A percentile compares a stretch with the other conserved stretches of the same genome.
These are phyloP conservation scores for Tokudaia muenninki DNA, from an alignment of 2,797 vertebrate genomes.

Conservation along the genomic window DNA sequence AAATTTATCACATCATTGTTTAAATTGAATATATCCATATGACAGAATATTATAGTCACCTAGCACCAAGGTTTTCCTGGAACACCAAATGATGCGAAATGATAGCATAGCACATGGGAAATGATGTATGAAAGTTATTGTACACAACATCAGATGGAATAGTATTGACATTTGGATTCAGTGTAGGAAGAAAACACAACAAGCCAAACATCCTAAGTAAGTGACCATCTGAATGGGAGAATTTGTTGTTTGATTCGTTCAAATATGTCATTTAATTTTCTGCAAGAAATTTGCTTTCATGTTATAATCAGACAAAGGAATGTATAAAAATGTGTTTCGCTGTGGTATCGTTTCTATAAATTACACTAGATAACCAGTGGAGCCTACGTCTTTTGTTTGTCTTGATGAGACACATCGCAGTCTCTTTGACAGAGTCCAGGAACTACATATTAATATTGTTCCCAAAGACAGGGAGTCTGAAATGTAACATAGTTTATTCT, in stretches of 20 bases:
- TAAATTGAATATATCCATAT: background rate
- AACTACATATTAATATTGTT: constrained; percentile 16
- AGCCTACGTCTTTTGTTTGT: background rate
- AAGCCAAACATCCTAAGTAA: background rate
- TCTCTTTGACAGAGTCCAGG: background rate
- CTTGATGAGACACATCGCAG: too few species aligned
- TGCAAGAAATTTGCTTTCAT: constrained; percentile 5
- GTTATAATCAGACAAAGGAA: constrained; percentile 18
- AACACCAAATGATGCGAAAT: constrained; percentile 34
- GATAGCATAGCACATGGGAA: constrained; percentile 24
- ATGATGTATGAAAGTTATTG: background rate
- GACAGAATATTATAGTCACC: background rate
- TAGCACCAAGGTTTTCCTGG: background rate
- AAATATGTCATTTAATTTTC: background rate
- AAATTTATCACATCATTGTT: background rate
- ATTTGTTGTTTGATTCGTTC: background rate
- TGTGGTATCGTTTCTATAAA: background rate
- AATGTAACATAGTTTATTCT: background rate
- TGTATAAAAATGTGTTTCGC: constrained; percentile 2
- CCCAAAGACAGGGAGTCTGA: background rate
- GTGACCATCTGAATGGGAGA: background rate
- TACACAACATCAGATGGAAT: background rate
- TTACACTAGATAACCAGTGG: background rate
- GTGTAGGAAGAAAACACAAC: too few species aligned
- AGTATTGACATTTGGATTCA: background rate